phyloP scores from a whole-genome alignment of 1,140 invertebrate genomes.

The Eriocheir sinensis region DNA sequence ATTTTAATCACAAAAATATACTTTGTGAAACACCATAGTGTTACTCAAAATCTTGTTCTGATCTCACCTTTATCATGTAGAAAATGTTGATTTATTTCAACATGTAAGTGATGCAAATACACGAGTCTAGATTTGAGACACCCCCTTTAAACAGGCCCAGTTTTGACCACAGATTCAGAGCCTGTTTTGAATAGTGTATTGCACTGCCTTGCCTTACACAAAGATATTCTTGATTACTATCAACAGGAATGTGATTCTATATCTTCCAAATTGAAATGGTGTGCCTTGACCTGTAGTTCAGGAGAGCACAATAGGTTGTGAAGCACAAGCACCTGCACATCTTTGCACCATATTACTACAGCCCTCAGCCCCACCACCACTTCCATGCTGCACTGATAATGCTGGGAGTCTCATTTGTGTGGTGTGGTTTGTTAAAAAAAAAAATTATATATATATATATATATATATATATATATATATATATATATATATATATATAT shows the following conservation, averaged over 20 bases:
- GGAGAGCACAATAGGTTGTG: conserved; percentile 45
- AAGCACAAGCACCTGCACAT: conserved; percentile 39
- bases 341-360: background rate
- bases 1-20: too few species aligned
- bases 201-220: background rate
- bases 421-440: too few species aligned
- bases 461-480: conserved; percentile 25
- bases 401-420: too few species aligned
- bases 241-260: conserved; percentile 56
- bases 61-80: too few species aligned
- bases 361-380: background rate
- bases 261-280: conserved; percentile 63
- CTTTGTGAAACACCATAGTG: too few species aligned
- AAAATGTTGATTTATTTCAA: too few species aligned
- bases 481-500: conserved; percentile 47
- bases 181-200: background rate
- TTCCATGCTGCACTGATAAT: background rate
- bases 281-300: conserved; percentile 69
- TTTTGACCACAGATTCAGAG: background rate
- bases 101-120: background rate
- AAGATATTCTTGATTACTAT: background rate
- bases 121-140: background rate
- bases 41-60: too few species aligned
- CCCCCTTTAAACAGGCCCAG: background rate
- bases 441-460: conserved; percentile 1